Percentiles rank a stretch among this genome's conserved stretches.
Conservation (phyloP, 2,888 invertebrate species). For the Plemyria rubiginata region DNA sequence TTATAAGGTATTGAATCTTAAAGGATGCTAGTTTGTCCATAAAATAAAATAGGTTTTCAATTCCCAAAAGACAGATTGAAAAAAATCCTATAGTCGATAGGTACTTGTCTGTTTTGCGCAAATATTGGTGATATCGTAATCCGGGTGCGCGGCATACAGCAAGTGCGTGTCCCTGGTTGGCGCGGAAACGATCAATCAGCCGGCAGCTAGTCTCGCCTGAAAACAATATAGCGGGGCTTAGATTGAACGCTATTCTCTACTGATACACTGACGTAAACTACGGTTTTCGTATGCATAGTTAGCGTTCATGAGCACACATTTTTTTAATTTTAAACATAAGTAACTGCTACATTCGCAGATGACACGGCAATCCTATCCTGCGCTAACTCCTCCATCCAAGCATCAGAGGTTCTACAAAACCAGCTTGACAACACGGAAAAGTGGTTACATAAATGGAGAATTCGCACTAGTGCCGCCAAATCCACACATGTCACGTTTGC, state of each 20-base stretch:
- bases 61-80: background rate
- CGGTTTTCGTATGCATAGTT: background rate
- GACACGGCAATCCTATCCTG: too few species aligned
- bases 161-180: constrained; percentile 33
- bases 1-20: too few species aligned
- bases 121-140: constrained; percentile 19
- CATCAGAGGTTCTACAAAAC: too few species aligned
- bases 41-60: background rate
- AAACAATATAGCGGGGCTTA: constrained; percentile 56
- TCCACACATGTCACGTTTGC: too few species aligned
- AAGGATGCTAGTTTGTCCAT: too few species aligned
- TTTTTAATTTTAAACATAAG: too few species aligned
- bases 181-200: constrained; percentile 59
- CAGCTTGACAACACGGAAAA: too few species aligned
- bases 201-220: constrained; percentile 48
- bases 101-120: background rate
- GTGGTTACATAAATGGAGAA: too few species aligned
- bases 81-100: background rate
- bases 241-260: constrained; percentile 41
- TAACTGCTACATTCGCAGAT: too few species aligned
- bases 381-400: too few species aligned
- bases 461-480: too few species aligned
- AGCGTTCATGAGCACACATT: too few species aligned
- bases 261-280: constrained; percentile 5
- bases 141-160: constrained; percentile 6